phyloP scores from a whole-genome alignment of 1,140 invertebrate species.

The Plectrocnemia conspersa region DNA sequence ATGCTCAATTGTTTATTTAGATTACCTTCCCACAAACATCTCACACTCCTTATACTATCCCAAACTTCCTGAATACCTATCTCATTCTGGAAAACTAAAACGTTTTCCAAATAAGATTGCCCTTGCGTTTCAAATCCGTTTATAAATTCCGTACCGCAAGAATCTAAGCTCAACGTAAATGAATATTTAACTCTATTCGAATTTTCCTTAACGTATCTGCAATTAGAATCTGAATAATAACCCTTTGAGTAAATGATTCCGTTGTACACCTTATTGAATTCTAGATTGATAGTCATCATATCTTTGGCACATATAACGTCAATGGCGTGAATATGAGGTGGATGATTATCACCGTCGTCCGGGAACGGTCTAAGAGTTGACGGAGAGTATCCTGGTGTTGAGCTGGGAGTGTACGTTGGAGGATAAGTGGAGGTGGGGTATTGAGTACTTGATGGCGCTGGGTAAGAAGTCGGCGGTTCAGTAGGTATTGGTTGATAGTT shows the following conservation, averaged over 20 bases:
- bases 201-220: slow-evolving; percentile 68
- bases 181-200: slow-evolving; percentile 64
- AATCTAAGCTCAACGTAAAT: slow-evolving; percentile 71
- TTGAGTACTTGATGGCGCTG: slow-evolving; percentile 12
- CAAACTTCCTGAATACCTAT: slow-evolving; percentile 76
- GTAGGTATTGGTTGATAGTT: slow-evolving; percentile 32
- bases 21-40: slow-evolving; percentile 78
- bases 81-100: slow-evolving; percentile 75
- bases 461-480: slow-evolving; percentile 20
- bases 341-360: slow-evolving; percentile 53
- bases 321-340: slow-evolving; percentile 70
- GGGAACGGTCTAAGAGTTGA: slow-evolving; percentile 7
- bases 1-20: slow-evolving; percentile 69
- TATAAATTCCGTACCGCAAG: slow-evolving; percentile 76
- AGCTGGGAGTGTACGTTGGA: slow-evolving; percentile 18
- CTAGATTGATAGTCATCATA: slow-evolving; percentile 76
- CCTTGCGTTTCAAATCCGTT: slow-evolving; percentile 70
- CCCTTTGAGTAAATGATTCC: slow-evolving; percentile 82
- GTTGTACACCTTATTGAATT: slow-evolving; percentile 71
- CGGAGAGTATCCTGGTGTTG: slow-evolving; percentile 7
- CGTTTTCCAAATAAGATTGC: slow-evolving; percentile 75
- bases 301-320: slow-evolving; percentile 75
- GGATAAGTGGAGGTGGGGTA: slow-evolving; percentile 1
- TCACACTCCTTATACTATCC: slow-evolving; percentile 72
- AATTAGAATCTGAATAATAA: slow-evolving; percentile 64